phyloP scores from a whole-genome alignment of 2,113 vertebrate genomes.

The Lipotes vexillifer region DNA sequence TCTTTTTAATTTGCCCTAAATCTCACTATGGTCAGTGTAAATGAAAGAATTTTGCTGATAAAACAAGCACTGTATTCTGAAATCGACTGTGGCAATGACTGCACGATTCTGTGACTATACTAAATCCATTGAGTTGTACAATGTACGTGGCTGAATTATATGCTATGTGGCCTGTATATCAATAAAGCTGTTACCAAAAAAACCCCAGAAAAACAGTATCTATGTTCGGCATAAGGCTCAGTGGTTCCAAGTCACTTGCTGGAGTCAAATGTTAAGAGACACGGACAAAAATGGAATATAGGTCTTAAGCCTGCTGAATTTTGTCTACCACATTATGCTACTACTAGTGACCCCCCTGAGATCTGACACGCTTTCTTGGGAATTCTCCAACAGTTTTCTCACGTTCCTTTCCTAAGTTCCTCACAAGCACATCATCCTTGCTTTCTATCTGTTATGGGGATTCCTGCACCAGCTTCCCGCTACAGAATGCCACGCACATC shows the following conservation, averaged over 20 bases:
- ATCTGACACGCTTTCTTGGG: not conserved
- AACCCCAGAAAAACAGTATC: not conserved
- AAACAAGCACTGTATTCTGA: not conserved
- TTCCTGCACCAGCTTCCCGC: not conserved
- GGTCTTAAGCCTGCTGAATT: not conserved
- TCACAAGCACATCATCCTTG: not conserved
- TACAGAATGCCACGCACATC: not conserved
- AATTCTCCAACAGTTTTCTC: not conserved
- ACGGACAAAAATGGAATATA: not conserved
- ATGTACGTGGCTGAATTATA: too few relatives aligned
- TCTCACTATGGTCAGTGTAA: not conserved
- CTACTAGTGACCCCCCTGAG: not conserved
- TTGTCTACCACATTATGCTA: not conserved
- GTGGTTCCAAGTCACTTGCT: not conserved
- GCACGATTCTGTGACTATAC: too few relatives aligned
- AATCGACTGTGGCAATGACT: too few relatives aligned
- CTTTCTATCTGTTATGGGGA: not conserved
- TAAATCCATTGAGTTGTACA: too few relatives aligned
- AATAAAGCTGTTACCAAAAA: too few relatives aligned
- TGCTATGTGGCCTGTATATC: too few relatives aligned
- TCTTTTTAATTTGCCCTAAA: not conserved
- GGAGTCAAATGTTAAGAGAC: not conserved
- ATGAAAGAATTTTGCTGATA: not conserved
- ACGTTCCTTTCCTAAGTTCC: not conserved
- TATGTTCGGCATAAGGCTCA: not conserved